phyloP scores from a whole-genome alignment of 2,888 invertebrate genomes.

The Coenonympha glycerion region DNA sequence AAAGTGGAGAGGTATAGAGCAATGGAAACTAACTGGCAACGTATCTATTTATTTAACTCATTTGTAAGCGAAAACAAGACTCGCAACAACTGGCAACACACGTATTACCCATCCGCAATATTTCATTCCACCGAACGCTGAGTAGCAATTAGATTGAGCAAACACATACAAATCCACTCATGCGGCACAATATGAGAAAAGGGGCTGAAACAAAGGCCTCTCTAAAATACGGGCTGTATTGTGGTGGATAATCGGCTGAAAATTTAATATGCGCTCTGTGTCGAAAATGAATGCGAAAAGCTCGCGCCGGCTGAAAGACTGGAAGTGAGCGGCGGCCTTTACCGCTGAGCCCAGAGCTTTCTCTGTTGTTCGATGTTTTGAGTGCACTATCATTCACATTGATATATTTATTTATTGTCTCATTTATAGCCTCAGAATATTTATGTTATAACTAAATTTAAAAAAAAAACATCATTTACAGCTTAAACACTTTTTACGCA shows the following conservation, averaged over 20 bases:
- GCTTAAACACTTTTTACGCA: too few species aligned
- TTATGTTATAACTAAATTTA: too few species aligned
- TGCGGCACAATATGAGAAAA: constrained; percentile 67
- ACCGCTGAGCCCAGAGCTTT: neutral
- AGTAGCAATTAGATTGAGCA: constrained; percentile 73
- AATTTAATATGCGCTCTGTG: constrained; percentile 28
- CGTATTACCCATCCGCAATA: constrained; percentile 37
- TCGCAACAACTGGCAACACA: neutral
- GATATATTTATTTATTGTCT: too few species aligned
- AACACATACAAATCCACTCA: constrained; percentile 63
- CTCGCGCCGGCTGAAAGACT: neutral
- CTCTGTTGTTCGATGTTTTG: too few species aligned
- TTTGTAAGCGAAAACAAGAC: neutral
- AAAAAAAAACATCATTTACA: too few species aligned
- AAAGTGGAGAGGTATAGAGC: too few species aligned
- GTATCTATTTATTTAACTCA: neutral
- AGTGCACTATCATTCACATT: too few species aligned
- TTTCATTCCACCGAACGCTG: constrained; percentile 64
- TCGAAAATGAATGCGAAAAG: constrained; percentile 22
- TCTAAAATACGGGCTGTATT: constrained; percentile 29
- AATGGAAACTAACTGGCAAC: too few species aligned
- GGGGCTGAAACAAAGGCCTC: constrained; percentile 62
- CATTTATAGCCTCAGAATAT: too few species aligned
- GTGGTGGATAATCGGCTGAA: constrained; percentile 28
- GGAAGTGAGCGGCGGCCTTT: neutral